A percentile compares a stretch with the other conserved stretches of the same genome.
phyloP scores from a whole-genome alignment of 2,113 vertebrate genomes.

The Vidua chalybeata region DNA sequence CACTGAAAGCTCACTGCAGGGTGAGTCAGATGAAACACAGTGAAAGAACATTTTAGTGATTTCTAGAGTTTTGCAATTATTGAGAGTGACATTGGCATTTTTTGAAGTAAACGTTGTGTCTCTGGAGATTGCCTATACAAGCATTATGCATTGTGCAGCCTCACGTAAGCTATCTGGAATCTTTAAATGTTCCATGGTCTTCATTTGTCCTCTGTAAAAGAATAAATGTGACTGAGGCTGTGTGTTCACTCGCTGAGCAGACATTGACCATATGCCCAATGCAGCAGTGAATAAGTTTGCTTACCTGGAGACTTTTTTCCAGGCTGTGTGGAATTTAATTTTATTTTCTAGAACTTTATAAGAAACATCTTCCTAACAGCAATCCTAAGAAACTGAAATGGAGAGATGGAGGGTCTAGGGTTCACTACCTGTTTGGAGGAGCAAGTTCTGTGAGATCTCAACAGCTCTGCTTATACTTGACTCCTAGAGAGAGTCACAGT shows the following conservation, averaged over 20 bases:
- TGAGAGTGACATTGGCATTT: slow-evolving; percentile 5
- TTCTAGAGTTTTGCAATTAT: not conserved
- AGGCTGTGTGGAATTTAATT: not conserved
- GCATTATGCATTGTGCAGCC: not conserved
- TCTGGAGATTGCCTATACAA: not conserved
- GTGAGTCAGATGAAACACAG: slow-evolving; percentile 15
- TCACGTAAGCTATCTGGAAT: not conserved
- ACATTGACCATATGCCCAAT: not conserved
- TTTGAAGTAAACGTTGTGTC: not conserved
- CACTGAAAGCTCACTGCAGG: not conserved
- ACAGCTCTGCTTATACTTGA: not conserved
- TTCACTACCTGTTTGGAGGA: not conserved
- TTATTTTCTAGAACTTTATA: not conserved
- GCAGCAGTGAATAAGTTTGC: not conserved
- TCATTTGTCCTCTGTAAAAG: not conserved
- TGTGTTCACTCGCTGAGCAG: not conserved
- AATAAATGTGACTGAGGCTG: not conserved
- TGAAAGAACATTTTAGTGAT: not conserved
- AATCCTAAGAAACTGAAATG: not conserved
- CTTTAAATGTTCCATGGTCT: not conserved
- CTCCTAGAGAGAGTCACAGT: not conserved
- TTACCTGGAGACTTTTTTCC: not conserved
- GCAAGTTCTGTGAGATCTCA: not conserved
- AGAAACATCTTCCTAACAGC: not conserved
- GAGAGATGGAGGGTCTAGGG: not conserved